Evolutionary conservation across 2,113 vertebrate species (phyloP).

Genomic region (Mastomys coucha): DNA sequence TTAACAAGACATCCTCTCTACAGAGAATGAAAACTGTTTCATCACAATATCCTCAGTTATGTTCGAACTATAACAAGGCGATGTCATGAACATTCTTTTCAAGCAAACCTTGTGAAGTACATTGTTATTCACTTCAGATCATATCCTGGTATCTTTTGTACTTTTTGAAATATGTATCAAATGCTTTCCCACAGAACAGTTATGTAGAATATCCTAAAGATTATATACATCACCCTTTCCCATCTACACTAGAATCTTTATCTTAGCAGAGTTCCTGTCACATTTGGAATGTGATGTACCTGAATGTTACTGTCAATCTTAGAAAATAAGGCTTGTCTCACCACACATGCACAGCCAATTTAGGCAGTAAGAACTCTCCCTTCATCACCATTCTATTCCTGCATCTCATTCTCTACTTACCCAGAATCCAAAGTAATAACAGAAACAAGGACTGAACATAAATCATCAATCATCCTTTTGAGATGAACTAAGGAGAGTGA

Average conservation of each 20-base stretch:
- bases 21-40: background rate
- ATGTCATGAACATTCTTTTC: background rate
- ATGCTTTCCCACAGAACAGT: background rate
- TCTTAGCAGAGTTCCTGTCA: background rate
- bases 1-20: too few species aligned
- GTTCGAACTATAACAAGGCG: background rate
- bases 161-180: background rate
- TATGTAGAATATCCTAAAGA: background rate
- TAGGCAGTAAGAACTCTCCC: background rate
- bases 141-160: too few species aligned
- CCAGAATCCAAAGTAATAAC: background rate
- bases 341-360: accelerated
- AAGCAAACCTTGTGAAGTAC: too few species aligned
- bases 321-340: background rate
- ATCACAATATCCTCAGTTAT: background rate
- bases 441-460: background rate
- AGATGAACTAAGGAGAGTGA: too few species aligned
- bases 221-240: too few species aligned
- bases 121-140: too few species aligned
- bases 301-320: background rate
- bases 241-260: background rate
- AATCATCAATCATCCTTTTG: too few species aligned
- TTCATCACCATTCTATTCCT: background rate
- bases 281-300: too few species aligned
- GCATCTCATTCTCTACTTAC: background rate